Evolutionary conservation across 2,888 invertebrate species (phyloP).

Genomic region (Eupsilia transversa): DNA sequence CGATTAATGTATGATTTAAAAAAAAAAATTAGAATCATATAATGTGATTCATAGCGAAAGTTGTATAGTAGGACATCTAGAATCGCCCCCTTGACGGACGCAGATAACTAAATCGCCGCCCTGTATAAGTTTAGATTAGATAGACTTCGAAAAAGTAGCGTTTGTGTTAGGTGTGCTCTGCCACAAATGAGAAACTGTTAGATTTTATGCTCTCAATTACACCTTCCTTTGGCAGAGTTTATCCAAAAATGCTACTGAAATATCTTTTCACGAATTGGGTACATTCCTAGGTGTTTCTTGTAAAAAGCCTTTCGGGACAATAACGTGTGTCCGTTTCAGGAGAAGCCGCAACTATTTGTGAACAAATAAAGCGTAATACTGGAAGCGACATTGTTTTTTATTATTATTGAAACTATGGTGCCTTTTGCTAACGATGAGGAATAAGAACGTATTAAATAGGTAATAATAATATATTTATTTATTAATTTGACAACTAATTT

Average conservation of each 20-base stretch:
- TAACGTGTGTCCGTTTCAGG: constrained; percentile 37
- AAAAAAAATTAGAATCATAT: no score
- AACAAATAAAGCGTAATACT: neutral
- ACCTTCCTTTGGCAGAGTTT: neutral
- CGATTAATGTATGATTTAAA: no score
- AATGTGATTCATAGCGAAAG: no score
- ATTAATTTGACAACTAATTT: neutral
- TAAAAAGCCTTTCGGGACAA: constrained; percentile 43
- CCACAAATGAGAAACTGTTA: neutral
- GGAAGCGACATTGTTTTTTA: constrained; percentile 5
- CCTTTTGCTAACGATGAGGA: neutral
- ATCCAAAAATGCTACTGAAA: constrained; percentile 12
- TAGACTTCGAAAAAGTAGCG: neutral
- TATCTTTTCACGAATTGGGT: constrained; percentile 22
- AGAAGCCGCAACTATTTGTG: constrained; percentile 35
- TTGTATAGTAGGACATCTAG: no score
- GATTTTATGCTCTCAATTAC: constrained; percentile 13
- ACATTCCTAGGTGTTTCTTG: constrained; percentile 39
- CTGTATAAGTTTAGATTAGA: neutral
- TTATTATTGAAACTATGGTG: neutral
- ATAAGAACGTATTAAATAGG: neutral
- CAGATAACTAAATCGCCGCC: no score
- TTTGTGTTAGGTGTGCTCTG: neutral
- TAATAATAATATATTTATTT: neutral
- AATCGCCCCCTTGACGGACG: no score